Evolutionary conservation across 1,140 invertebrate genomes (phyloP), one percentile per base, ranked within the genome.

Genomic region (Hyles vespertilio): DNA sequence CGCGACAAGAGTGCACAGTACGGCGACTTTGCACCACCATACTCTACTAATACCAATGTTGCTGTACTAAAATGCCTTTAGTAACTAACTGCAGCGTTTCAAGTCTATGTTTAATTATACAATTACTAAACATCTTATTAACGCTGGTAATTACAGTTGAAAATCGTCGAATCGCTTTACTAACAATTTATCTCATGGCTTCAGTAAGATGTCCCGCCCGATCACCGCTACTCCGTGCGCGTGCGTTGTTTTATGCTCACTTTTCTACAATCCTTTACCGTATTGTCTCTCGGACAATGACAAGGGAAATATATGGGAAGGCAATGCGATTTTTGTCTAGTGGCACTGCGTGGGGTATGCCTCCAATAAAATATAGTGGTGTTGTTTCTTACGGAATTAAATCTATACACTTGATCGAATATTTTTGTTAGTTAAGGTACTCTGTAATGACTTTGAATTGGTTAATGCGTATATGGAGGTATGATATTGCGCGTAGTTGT

Each of bases 251-350:
- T 85, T 82, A 84, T 84, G 78, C 68, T 77, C 61, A 82, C 77
- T 86, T 84, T 84, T 79, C 74, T 77, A 78, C 71, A 82, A 80
- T 85, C 67, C 77, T 71, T 84, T 79, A 77, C 68, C 67, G 72
- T 72, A 78, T 84, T 79, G 77, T 77, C 67, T 62, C 63, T 57
- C 52, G 72, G 61, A 57, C 67, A 61, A 56, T 67, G 76, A 81
- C 77, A 80, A 66, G 58, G 51, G 63, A 70, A 79, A 87, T 85
- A 78, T 84, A 84, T 76, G 75, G 71, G 68, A 63, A 76, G 70
- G 55, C 70, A 67, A 72, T 62, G 72, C 69, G 80, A 85, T 84
- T 83, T 85, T 84, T 85, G 82, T 83, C 82, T 85, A 84, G 77
- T 73, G 62, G 54, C 73, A 36, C 72, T 75, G 81, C 79, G 79